These are phyloP conservation scores for Pseudococcus viburni DNA, from an alignment of 2,888 invertebrate genomes.

Conservation along the genomic window DNA sequence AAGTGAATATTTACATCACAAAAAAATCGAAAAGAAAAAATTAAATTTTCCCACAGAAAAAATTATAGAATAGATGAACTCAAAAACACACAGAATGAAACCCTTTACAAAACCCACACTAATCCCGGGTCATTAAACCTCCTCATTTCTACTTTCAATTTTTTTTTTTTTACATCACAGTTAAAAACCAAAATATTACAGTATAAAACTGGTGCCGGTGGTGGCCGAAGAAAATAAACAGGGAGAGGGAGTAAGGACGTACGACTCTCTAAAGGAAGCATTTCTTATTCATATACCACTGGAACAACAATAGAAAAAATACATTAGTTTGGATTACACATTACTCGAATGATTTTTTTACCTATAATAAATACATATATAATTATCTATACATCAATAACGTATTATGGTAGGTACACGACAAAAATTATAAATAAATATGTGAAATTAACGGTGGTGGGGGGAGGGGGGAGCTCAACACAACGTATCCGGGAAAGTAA, in stretches of 20 bases:
- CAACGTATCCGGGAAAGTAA: background rate
- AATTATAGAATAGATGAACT: background rate
- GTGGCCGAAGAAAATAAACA: background rate
- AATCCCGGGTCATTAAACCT: background rate
- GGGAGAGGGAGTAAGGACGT: background rate
- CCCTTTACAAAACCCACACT: background rate
- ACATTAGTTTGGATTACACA: background rate
- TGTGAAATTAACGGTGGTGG: background rate
- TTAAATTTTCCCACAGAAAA: background rate
- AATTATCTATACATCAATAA: background rate
- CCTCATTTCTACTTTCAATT: background rate
- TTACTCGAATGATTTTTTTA: background rate
- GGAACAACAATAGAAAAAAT: conserved; percentile 6
- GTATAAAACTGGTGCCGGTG: background rate
- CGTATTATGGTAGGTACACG: background rate
- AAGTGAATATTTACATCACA: conserved; percentile 60
- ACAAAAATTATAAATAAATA: background rate
- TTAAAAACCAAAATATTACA: background rate
- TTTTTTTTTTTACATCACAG: conserved; percentile 42
- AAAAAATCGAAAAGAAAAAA: conserved; percentile 5
- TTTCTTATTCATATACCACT: background rate
- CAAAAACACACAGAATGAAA: background rate
- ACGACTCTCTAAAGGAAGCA: conserved; percentile 22
- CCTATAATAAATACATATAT: too few relatives aligned
- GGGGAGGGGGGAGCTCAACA: background rate